Evolutionary conservation across 1,140 invertebrate genomes (phyloP).

Genomic region (Drosophila chauvacae): DNA sequence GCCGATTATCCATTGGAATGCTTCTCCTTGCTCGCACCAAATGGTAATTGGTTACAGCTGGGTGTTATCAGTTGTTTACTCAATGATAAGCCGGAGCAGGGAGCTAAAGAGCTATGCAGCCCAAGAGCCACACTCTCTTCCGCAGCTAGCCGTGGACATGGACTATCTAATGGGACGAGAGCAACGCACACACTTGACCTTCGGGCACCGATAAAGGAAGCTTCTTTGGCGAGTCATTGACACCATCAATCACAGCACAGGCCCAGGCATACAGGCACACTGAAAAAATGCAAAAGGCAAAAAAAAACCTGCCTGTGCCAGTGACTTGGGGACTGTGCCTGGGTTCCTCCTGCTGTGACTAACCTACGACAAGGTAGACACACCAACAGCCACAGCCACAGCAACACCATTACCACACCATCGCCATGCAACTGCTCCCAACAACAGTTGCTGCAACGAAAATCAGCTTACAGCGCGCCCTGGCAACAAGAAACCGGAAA

Average conservation of each 20-base stretch:
- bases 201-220: conserved; percentile 39
- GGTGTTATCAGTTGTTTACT: conserved; percentile 33
- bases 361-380: conserved; percentile 79
- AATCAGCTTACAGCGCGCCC: conserved; percentile 50
- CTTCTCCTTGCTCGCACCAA: not conserved
- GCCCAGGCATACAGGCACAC: conserved; percentile 9
- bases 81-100: conserved; percentile 17
- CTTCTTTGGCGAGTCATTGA: conserved; percentile 61
- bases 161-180: conserved; percentile 34
- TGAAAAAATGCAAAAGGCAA: conserved; percentile 36
- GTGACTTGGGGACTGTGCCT: conserved; percentile 21
- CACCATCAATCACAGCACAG: conserved; percentile 69
- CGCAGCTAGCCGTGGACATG: conserved; percentile 4
- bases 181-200: conserved; percentile 64
- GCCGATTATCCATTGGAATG: conserved; percentile 10
- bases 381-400: conserved; percentile 24
- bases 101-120: conserved; percentile 9
- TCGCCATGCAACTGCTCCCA: conserved; percentile 16
- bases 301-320: conserved; percentile 53
- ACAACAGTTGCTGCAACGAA: conserved; percentile 28
- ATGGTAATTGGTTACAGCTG: not conserved
- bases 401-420: conserved; percentile 14
- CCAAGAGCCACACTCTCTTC: too few relatives aligned
- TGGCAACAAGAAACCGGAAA: conserved; percentile 79
- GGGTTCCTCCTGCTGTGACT: conserved; percentile 57